Percentiles rank a stretch among this genome's conserved stretches.
These are phyloP conservation scores for Amaurobius ferox DNA, from an alignment of 2,888 invertebrate species.

Conservation along the genomic window DNA sequence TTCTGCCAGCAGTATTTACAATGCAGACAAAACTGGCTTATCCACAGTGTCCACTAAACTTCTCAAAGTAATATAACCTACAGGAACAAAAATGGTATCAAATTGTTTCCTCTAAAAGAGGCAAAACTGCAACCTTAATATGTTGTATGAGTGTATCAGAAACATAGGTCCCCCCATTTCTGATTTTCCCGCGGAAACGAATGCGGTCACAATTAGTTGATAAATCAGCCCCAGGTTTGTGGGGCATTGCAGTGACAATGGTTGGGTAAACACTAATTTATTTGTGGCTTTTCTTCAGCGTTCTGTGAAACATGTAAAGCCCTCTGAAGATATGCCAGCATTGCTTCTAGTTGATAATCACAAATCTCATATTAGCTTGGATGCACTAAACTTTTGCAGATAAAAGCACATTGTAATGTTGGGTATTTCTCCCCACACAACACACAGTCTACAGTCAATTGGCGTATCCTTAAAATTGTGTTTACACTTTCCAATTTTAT, in stretches of 20 bases:
- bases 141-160: neutral
- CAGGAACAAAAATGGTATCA: slow-evolving; percentile 1
- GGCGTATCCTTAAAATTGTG: neutral
- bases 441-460: neutral
- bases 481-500: no score
- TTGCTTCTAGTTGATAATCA: neutral
- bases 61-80: neutral
- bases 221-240: no score
- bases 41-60: slow-evolving; percentile 11
- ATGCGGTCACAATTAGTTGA: no score
- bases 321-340: neutral
- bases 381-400: neutral
- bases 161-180: neutral
- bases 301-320: no score
- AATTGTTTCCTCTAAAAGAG: neutral
- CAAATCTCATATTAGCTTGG: neutral
- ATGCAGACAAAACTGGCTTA: neutral
- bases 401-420: neutral
- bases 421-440: no score
- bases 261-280: neutral
- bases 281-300: neutral
- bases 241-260: no score
- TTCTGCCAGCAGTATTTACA: no score
- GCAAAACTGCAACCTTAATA: neutral
- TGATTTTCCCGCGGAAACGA: neutral